phyloP scores from a whole-genome alignment of 2,113 vertebrate genomes.

The Dipodomys spectabilis region DNA sequence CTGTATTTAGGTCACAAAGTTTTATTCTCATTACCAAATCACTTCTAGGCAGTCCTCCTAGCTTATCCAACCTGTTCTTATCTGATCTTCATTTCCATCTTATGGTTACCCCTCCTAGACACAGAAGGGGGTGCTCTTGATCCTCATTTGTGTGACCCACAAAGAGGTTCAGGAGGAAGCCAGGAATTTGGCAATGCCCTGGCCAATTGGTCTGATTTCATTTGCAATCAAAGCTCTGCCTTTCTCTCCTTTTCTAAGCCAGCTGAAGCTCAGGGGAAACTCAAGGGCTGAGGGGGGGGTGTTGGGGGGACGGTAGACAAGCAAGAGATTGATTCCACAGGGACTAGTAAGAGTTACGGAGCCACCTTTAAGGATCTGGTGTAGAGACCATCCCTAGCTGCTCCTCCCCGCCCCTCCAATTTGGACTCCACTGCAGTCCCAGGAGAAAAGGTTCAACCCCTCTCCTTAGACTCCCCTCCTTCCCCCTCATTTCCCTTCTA shows the following conservation, averaged over 20 bases:
- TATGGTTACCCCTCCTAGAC: background rate
- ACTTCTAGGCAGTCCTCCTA: background rate
- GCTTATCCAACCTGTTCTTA: background rate
- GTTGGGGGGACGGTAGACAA: background rate
- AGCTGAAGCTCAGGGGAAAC: background rate
- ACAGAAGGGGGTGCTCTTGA: background rate
- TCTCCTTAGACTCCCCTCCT: conserved; percentile 54
- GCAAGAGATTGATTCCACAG: background rate
- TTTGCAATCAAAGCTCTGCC: background rate
- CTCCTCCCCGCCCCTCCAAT: background rate
- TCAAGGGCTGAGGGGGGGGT: background rate
- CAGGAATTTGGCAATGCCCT: background rate
- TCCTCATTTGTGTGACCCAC: background rate
- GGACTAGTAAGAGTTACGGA: background rate
- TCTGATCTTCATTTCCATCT: background rate
- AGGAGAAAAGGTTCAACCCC: conserved; percentile 30
- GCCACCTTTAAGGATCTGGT: background rate
- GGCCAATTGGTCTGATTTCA: background rate
- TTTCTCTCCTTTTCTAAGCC: background rate
- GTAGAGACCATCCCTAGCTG: background rate
- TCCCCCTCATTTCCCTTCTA: conserved; percentile 78
- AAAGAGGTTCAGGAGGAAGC: background rate
- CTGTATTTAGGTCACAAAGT: background rate
- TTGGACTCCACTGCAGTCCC: background rate
- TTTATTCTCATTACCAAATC: background rate